Conservation (phyloP, 2,888 invertebrate genomes). For the Enchytraeus crypticus region DNA sequence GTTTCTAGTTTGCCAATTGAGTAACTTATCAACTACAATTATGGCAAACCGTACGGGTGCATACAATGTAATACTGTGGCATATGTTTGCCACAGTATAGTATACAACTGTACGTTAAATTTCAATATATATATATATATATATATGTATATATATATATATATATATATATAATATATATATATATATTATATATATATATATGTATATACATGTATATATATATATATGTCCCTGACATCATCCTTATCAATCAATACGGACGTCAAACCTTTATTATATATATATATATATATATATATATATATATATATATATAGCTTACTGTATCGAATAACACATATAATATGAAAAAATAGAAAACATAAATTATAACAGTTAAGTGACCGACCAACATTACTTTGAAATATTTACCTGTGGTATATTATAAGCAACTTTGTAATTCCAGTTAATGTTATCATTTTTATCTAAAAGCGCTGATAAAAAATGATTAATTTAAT, state of each 20-base stretch:
- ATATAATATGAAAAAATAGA: too few species aligned
- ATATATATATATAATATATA: neutral
- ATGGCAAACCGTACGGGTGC: too few species aligned
- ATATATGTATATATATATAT: neutral
- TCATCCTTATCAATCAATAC: neutral
- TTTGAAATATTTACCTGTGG: too few species aligned
- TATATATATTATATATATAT: neutral
- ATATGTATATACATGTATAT: conserved; percentile 3
- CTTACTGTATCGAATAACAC: conserved; percentile 2
- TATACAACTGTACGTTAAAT: too few species aligned
- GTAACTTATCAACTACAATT: neutral
- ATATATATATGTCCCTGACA: neutral
- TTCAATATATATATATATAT: neutral
- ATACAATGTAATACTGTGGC: too few species aligned
- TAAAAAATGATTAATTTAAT: too few species aligned
- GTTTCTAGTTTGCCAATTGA: neutral
- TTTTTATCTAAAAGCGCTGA: too few species aligned
- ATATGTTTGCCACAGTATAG: too few species aligned
- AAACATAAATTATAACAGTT: too few species aligned
- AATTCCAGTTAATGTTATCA: too few species aligned
- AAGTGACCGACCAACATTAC: too few species aligned
- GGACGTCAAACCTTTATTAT: neutral
- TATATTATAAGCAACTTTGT: too few species aligned
- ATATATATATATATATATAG: conserved; percentile 7
- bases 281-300: conserved; percentile 6